A percentile compares a stretch with the other conserved stretches of the same genome.
phyloP scores from a whole-genome alignment of 23 tunicate species.

The Diplosoma virens region DNA sequence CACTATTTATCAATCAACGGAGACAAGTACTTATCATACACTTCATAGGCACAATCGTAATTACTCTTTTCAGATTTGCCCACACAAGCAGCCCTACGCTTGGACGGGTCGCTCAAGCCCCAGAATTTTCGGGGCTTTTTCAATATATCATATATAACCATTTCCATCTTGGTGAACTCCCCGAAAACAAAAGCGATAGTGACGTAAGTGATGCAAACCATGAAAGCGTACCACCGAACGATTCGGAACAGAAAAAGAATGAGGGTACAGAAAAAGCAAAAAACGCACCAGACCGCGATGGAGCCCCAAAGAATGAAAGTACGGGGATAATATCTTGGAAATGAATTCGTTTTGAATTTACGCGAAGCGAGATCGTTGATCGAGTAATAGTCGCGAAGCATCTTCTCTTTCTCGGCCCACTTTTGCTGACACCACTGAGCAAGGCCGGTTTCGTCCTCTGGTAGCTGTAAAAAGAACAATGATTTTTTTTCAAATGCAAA shows the following conservation, averaged over 20 bases:
- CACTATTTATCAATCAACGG: too few species aligned
- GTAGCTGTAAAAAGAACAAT: slow-evolving; percentile 60
- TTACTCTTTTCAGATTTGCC: background rate
- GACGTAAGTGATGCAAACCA: slow-evolving; percentile 43
- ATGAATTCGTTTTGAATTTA: slow-evolving; percentile 35
- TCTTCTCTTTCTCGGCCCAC: slow-evolving; percentile 73
- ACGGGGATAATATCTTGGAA: slow-evolving; percentile 36
- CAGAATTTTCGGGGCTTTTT: slow-evolving; percentile 13
- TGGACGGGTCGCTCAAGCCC: slow-evolving; percentile 3
- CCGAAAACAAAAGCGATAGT: slow-evolving; percentile 35
- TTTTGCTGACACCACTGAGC: slow-evolving; percentile 54
- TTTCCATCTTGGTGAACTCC: slow-evolving; percentile 82
- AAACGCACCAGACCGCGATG: slow-evolving; percentile 27
- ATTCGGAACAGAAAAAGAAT: slow-evolving; percentile 4
- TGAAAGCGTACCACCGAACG: slow-evolving; percentile 54
- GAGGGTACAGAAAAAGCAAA: slow-evolving; percentile 5
- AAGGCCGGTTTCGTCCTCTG: slow-evolving; percentile 51
- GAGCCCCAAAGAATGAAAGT: slow-evolving; percentile 39
- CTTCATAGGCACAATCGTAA: background rate
- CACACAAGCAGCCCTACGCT: background rate
- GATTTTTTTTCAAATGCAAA: too few species aligned
- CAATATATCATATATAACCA: slow-evolving; percentile 57
- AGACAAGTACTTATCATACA: too few species aligned
- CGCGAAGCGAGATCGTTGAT: slow-evolving; percentile 25
- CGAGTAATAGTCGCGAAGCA: slow-evolving; percentile 51